Conservation (phyloP, 2,113 vertebrate species). For the Potamarius usumacintae region DNA sequence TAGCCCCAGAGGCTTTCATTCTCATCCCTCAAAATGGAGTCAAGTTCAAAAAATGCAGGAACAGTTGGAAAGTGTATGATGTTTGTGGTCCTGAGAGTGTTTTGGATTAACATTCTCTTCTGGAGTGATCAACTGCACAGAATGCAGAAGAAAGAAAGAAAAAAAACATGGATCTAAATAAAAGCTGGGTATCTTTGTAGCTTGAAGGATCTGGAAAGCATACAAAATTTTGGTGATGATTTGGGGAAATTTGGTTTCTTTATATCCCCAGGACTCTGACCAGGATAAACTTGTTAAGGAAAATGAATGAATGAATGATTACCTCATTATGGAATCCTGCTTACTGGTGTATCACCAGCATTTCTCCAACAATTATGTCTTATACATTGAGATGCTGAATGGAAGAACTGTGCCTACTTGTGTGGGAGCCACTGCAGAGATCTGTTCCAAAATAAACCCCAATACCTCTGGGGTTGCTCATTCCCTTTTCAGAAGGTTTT, state of each 20-base stretch:
- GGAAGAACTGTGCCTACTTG: background rate
- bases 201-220: background rate
- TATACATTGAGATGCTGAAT: background rate
- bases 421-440: constrained; percentile 1
- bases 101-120: background rate
- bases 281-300: background rate
- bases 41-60: background rate
- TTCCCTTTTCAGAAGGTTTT: constrained; percentile 23
- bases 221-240: background rate
- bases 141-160: background rate
- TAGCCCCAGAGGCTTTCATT: background rate
- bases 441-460: constrained; percentile 41
- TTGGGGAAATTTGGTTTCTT: background rate
- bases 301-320: background rate
- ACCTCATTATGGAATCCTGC: background rate
- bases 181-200: background rate
- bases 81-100: background rate
- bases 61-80: background rate
- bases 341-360: too few relatives aligned
- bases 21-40: background rate
- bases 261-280: background rate
- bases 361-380: background rate
- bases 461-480: constrained; percentile 22
- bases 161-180: background rate
- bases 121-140: background rate